Evolutionary conservation across 2,888 invertebrate genomes (phyloP).

Genomic region (Cremastobaeus sp.): DNA sequence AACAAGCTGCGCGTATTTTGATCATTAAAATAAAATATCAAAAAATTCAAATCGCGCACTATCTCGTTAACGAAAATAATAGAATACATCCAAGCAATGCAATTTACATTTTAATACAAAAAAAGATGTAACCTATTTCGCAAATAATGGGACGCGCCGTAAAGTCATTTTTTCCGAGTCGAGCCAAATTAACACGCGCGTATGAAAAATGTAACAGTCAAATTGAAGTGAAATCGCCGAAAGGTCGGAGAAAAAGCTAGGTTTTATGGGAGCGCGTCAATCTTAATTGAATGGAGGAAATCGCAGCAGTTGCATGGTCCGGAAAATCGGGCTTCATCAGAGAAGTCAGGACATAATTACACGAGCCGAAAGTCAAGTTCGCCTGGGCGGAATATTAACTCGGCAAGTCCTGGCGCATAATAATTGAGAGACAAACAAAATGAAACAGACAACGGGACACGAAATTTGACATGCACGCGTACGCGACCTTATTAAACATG

Average conservation of each 20-base stretch:
- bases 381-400: slow-evolving; percentile 35
- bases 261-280: no score
- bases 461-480: slow-evolving; percentile 48
- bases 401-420: slow-evolving; percentile 28
- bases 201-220: no score
- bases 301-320: no score
- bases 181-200: no score
- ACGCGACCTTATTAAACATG: slow-evolving; percentile 50
- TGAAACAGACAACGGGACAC: slow-evolving; percentile 33
- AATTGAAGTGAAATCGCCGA: no score
- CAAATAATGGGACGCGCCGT: no score
- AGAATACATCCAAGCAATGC: no score
- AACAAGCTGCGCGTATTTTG: background rate
- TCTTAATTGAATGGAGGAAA: no score
- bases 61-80: background rate
- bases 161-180: no score
- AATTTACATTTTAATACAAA: no score
- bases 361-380: slow-evolving; percentile 3
- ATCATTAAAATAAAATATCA: slow-evolving; percentile 9
- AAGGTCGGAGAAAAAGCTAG: no score
- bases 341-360: slow-evolving; percentile 21
- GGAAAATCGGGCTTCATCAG: background rate
- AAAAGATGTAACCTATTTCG: no score
- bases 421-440: slow-evolving; percentile 55
- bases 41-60: background rate